A percentile compares a stretch with the other conserved stretches of the same genome.
These are phyloP conservation scores for Aricia artaxerxes DNA, from an alignment of 2,888 invertebrate genomes.

Conservation along the genomic window DNA sequence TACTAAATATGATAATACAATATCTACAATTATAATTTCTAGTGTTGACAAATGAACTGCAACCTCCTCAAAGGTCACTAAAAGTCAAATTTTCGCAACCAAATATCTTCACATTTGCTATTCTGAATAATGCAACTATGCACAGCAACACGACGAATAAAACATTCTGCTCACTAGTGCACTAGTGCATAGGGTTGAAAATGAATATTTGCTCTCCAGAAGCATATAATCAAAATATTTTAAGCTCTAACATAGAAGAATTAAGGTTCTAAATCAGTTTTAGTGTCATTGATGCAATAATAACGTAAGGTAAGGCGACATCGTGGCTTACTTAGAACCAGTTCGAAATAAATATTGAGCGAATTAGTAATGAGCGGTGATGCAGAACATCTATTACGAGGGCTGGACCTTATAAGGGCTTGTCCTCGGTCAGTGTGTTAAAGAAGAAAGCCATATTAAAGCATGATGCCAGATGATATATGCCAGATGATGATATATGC, in stretches of 20 bases:
- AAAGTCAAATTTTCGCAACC: constrained; percentile 22
- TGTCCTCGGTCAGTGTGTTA: background rate
- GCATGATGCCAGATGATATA: background rate
- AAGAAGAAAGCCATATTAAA: background rate
- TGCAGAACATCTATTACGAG: background rate
- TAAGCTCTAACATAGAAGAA: background rate
- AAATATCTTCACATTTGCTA: constrained; percentile 24
- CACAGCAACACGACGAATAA: background rate
- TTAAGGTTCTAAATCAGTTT: background rate
- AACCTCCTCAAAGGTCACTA: background rate
- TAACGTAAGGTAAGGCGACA: constrained; percentile 16
- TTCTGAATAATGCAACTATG: constrained; percentile 24
- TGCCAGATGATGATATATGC: background rate
- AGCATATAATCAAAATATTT: background rate
- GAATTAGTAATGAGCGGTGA: constrained; percentile 16
- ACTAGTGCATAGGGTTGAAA: background rate
- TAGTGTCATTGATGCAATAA: background rate
- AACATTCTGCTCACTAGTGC: background rate
- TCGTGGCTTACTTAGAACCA: constrained; percentile 24
- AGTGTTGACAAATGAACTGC: background rate
- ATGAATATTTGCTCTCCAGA: background rate
- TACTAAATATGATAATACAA: background rate
- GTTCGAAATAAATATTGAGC: constrained; percentile 22
- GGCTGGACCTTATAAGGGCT: constrained; percentile 7
- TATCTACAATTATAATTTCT: background rate